Percentiles rank a stretch among this genome's conserved stretches.
Evolutionary conservation across 2,113 vertebrate genomes (phyloP).

Genomic region (Phycodurus eques): DNA sequence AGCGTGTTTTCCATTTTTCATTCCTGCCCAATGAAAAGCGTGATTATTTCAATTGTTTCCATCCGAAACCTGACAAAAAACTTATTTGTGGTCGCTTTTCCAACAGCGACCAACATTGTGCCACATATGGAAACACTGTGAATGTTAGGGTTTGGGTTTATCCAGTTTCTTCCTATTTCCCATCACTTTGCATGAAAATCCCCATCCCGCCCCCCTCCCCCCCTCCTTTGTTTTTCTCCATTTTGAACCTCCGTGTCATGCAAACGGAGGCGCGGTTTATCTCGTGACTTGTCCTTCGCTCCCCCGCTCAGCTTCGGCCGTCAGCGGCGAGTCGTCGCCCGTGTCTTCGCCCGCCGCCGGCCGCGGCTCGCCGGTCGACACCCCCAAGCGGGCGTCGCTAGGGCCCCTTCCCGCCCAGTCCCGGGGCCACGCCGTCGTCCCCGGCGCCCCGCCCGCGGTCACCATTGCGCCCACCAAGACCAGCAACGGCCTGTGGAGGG

Average conservation of each 20-base stretch:
- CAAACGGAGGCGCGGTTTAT: background rate
- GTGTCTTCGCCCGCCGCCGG: slow-evolving; percentile 92
- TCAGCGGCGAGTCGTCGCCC: slow-evolving; percentile 88
- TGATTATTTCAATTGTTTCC: too few relatives aligned
- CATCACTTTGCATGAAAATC: too few relatives aligned
- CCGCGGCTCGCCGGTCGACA: slow-evolving; percentile 89
- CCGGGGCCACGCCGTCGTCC: slow-evolving; percentile 77
- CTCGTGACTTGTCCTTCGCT: too few relatives aligned
- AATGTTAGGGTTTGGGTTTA: too few relatives aligned
- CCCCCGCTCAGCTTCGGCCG: slow-evolving; percentile 76
- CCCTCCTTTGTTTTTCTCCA: background rate
- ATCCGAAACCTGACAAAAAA: too few relatives aligned
- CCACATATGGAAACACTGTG: too few relatives aligned
- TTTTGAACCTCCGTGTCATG: background rate
- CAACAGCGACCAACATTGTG: too few relatives aligned
- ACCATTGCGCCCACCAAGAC: slow-evolving; percentile 95
- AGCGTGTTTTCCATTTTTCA: too few relatives aligned
- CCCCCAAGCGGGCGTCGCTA: slow-evolving; percentile 86
- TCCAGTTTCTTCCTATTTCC: too few relatives aligned
- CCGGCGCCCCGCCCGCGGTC: slow-evolving; percentile 86
- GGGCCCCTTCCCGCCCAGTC: slow-evolving; percentile 83
- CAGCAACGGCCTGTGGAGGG: slow-evolving; percentile 89
- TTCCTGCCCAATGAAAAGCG: too few relatives aligned
- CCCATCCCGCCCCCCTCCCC: background rate
- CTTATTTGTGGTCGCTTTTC: too few relatives aligned